phyloP scores from a whole-genome alignment of 1,140 invertebrate species.

The Ylistrum balloti region DNA sequence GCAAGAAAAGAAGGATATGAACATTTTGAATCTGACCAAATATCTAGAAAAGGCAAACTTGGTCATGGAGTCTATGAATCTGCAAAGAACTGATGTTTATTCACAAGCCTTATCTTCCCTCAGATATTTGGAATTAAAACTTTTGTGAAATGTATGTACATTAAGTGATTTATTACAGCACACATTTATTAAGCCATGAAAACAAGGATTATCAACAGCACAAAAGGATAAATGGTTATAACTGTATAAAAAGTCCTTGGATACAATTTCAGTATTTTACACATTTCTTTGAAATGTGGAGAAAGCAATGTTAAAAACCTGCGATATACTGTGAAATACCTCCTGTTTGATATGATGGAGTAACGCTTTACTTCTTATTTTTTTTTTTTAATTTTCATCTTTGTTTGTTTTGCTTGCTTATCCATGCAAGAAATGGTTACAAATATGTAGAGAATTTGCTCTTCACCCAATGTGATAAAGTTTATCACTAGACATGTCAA shows the following conservation, averaged over 20 bases:
- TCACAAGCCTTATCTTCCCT: neutral
- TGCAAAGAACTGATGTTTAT: slow-evolving; percentile 73
- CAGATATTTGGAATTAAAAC: neutral
- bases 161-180: neutral
- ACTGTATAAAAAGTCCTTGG: neutral
- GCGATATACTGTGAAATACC: neutral
- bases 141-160: neutral
- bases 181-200: neutral
- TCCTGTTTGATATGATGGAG: neutral
- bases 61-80: slow-evolving; percentile 79
- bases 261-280: neutral
- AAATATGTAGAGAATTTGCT: neutral
- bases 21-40: slow-evolving; percentile 74
- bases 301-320: neutral
- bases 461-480: neutral
- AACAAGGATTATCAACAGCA: neutral
- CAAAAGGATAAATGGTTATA: neutral
- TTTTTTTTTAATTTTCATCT: neutral
- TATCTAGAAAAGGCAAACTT: slow-evolving; percentile 75
- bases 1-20: slow-evolving; percentile 70
- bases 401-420: slow-evolving; percentile 18
- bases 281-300: neutral
- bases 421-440: neutral
- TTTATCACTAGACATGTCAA: neutral
- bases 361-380: neutral